Evolutionary conservation across 1,140 invertebrate genomes (phyloP).

Genomic region (Drosophila santomea): DNA sequence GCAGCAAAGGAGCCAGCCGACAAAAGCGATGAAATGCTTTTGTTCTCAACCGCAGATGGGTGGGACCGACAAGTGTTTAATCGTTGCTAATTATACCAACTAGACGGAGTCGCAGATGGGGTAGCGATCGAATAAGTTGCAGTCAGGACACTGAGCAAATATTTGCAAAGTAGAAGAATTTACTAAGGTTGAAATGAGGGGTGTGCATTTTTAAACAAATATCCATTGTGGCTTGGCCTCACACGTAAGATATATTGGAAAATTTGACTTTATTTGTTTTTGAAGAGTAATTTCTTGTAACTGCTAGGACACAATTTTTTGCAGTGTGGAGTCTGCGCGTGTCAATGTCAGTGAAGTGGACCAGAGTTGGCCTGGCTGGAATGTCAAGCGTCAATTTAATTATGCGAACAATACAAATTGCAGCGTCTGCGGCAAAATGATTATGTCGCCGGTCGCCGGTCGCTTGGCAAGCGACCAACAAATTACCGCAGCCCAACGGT

Average conservation of each 20-base stretch:
- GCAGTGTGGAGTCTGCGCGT: constrained; percentile 56
- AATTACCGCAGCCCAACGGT: constrained; percentile 50
- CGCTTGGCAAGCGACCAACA: constrained; percentile 51
- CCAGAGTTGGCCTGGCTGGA: constrained; percentile 36
- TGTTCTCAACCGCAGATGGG: constrained; percentile 67
- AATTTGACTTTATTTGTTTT: no score
- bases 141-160: constrained; percentile 3
- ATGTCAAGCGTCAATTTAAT: constrained; percentile 82
- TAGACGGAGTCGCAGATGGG: constrained; percentile 30
- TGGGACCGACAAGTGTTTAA: constrained; percentile 82
- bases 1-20: constrained; percentile 29
- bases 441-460: constrained; percentile 72
- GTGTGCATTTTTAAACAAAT: no score
- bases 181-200: background rate
- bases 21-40: constrained; percentile 70
- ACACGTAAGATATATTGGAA: background rate
- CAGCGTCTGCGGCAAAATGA: constrained; percentile 60
- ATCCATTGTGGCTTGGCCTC: background rate
- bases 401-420: constrained; percentile 83
- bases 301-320: background rate
- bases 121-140: constrained; percentile 15
- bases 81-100: constrained; percentile 78
- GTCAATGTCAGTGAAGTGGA: constrained; percentile 69
- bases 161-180: background rate
- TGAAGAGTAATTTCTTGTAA: no score